These are phyloP conservation scores for Cariama cristata DNA, from an alignment of 2,113 vertebrate species.

Conservation along the genomic window DNA sequence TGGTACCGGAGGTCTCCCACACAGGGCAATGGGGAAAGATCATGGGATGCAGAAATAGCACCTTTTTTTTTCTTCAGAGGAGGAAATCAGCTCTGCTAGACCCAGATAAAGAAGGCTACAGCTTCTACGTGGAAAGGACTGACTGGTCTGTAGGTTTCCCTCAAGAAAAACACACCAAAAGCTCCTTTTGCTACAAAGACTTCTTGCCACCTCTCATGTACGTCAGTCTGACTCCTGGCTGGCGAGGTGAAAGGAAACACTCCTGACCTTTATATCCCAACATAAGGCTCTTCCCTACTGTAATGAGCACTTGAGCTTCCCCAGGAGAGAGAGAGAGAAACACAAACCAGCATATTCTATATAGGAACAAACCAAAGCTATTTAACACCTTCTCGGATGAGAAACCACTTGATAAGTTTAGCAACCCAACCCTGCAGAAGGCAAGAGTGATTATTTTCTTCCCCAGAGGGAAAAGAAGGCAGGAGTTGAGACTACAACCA, in stretches of 20 bases:
- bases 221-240: not conserved
- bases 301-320: not conserved
- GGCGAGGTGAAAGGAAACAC: conserved; percentile 36
- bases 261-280: not conserved
- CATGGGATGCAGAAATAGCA: not conserved
- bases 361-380: not conserved
- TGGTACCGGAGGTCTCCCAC: not conserved
- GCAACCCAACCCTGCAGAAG: not conserved
- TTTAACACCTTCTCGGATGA: not conserved
- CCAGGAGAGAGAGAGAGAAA: not conserved
- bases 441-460: not conserved
- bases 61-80: not conserved
- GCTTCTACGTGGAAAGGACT: not conserved
- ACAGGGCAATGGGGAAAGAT: not conserved
- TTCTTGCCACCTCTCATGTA: accelerated
- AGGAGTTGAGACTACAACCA: not conserved
- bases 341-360: not conserved
- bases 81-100: not conserved
- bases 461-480: not conserved
- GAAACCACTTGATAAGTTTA: not conserved
- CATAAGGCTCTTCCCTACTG: not conserved
- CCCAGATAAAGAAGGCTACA: not conserved
- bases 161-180: not conserved
- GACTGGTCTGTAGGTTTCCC: not conserved
- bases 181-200: not conserved